Evolutionary conservation across 2,113 vertebrate genomes (phyloP), one percentile per base, ranked within the genome.

Genomic region (Callionymus lyra): DNA sequence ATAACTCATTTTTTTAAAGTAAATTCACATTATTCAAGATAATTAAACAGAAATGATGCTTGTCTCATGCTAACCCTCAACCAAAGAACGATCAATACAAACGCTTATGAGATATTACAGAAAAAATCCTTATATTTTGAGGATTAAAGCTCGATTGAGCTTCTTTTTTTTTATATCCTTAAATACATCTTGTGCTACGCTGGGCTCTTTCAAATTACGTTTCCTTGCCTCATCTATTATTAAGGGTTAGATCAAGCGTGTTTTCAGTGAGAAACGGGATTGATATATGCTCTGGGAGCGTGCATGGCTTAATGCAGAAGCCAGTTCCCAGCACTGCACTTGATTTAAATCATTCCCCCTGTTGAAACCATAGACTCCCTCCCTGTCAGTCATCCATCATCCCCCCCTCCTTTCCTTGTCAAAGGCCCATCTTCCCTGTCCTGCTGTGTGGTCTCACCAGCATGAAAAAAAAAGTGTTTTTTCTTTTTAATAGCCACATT

Each of bases 311-410:
- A 41, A 53, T 51, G 41, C 58, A 46, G 48, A 63, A 41, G 14
- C 9, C 3, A 45, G 43, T 55, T 67, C 48, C 46, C 40, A 40
- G 44, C 48, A 50, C 56, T 34, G 32, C 40, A 46, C 53, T 70
- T 52, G 48, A 62, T 53, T 63, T 55, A 38, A 70, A 68, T 65
- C 48, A 42, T 62, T 55, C 37, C 43, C 45, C 50, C 53, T 39
- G 38, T 50, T 37, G 65, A 58, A 43, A 51, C 17, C 38, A 9
- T 41, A 27, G 34, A 19, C 41, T 53, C 44, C 46, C 50, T 41
- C 12, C 14, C 44, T 70, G 69, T 74, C 69, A 74, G 46, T 76
- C 65, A 70, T 65, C 40, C n/a, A 13, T 69, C 49, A 57, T 19
- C 43, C 34, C 56, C 16, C 34, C 42, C 41, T 14, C 47, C 21